Evolutionary conservation across 2,888 invertebrate species (phyloP).

Genomic region (Hirtodrosophila trivittata): DNA sequence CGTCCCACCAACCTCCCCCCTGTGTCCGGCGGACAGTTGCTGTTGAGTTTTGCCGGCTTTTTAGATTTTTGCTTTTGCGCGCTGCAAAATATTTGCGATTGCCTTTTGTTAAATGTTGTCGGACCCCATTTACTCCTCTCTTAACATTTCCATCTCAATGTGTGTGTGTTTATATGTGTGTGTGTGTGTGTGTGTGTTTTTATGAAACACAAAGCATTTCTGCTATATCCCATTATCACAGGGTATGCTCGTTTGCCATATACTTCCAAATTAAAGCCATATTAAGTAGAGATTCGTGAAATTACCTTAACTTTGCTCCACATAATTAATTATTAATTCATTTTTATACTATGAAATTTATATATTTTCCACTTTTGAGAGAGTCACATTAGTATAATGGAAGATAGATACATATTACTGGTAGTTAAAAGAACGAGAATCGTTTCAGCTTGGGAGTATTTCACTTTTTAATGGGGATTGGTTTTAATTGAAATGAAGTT

Average conservation of each 20-base stretch:
- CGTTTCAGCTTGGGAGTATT: too few relatives aligned
- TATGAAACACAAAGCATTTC: slow-evolving; percentile 46
- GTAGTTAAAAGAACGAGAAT: too few relatives aligned
- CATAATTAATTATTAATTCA: too few relatives aligned
- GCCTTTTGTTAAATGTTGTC: slow-evolving; percentile 69
- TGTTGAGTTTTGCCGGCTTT: slow-evolving; percentile 34
- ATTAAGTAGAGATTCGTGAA: too few relatives aligned
- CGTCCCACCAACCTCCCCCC: background rate
- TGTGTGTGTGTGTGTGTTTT: slow-evolving; percentile 33
- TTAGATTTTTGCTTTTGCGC: slow-evolving; percentile 44
- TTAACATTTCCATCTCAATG: slow-evolving; percentile 20
- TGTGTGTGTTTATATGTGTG: slow-evolving; percentile 1
- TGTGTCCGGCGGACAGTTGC: slow-evolving; percentile 11
- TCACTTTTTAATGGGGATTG: too few relatives aligned
- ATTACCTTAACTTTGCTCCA: too few relatives aligned
- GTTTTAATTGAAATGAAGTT: too few relatives aligned
- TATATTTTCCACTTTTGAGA: too few relatives aligned
- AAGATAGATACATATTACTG: too few relatives aligned
- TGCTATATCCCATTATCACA: slow-evolving; percentile 10
- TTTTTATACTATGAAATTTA: too few relatives aligned
- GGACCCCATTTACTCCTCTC: slow-evolving; percentile 17
- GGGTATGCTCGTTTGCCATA: background rate
- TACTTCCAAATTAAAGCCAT: too few relatives aligned
- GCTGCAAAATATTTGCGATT: slow-evolving; percentile 65
- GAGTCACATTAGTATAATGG: too few relatives aligned